Evolutionary conservation across 1,140 invertebrate species (phyloP).

Genomic region (Macrotrachela quadricornifera): DNA sequence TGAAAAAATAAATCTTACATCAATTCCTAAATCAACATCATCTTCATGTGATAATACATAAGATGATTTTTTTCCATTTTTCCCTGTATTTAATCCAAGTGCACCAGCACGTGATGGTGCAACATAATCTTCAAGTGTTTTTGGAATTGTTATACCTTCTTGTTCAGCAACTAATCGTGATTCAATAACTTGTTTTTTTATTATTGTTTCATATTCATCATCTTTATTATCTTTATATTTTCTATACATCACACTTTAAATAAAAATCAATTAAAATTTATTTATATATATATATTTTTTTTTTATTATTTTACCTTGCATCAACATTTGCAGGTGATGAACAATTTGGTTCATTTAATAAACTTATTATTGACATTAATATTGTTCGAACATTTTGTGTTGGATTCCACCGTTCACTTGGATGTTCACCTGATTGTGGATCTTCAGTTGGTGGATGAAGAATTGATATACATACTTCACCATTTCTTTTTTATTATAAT

Average conservation of each 20-base stretch:
- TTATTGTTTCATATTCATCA: constrained; percentile 98
- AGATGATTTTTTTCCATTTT: too few relatives aligned
- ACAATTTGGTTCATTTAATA: constrained; percentile 97
- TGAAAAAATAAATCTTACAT: too few relatives aligned
- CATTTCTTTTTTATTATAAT: constrained; percentile 50
- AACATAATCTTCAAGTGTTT: constrained; percentile 81
- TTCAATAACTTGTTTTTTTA: constrained; percentile 42
- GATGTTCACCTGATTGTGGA: constrained; percentile 88
- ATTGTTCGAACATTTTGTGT: constrained; percentile 98
- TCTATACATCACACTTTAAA: constrained; percentile 70
- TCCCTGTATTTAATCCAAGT: too few relatives aligned
- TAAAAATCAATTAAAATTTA: too few relatives aligned
- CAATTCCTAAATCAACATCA: too few relatives aligned
- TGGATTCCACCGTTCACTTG: constrained; percentile 98
- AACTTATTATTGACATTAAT: constrained; percentile 84
- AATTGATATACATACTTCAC: constrained; percentile 96
- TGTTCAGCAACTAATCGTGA: constrained; percentile 45
- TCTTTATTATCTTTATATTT: constrained; percentile 95
- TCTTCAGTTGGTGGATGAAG: constrained; percentile 95
- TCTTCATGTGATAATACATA: too few relatives aligned
- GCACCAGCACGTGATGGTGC: constrained; percentile 18
- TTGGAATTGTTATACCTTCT: constrained; percentile 83
- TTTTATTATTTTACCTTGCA: constrained; percentile 41
- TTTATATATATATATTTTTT: too few relatives aligned
- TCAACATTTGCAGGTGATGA: constrained; percentile 98